Conservation (phyloP, 2,113 vertebrate species). For the Xenus cinereus region DNA sequence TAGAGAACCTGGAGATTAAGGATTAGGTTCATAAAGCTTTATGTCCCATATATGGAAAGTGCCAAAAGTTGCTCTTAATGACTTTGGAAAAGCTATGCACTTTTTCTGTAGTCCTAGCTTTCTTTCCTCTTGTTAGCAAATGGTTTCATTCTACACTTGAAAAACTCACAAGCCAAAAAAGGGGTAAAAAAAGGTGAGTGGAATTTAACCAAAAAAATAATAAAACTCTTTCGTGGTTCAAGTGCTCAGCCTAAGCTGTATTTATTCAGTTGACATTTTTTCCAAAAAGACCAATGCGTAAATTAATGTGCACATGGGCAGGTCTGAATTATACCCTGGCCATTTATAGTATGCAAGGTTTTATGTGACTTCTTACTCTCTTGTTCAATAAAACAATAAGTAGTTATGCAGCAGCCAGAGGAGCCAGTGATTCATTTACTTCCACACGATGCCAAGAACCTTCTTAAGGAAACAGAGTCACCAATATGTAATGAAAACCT, state of each 20-base stretch:
- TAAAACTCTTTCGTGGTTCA: conserved; percentile 63
- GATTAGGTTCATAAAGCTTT: conserved; percentile 38
- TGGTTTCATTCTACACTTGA: conserved; percentile 65
- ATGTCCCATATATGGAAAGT: conserved; percentile 4
- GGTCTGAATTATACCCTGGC: conserved; percentile 66
- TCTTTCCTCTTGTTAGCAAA: conserved; percentile 62
- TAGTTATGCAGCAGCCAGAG: conserved; percentile 74
- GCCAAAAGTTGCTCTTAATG: conserved; percentile 46
- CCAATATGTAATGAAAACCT: conserved; percentile 60
- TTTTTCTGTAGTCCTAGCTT: conserved; percentile 39
- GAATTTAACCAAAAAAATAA: conserved; percentile 68
- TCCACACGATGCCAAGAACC: conserved; percentile 60
- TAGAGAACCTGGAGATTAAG: conserved; percentile 17
- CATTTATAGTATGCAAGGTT: conserved; percentile 69
- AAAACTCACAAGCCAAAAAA: conserved; percentile 53
- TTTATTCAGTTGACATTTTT: conserved; percentile 63
- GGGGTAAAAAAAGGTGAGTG: not conserved
- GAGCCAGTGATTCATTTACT: conserved; percentile 66
- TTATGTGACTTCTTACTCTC: conserved; percentile 75
- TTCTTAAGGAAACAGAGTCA: conserved; percentile 72
- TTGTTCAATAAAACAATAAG: conserved; percentile 77
- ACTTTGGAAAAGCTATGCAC: conserved; percentile 17
- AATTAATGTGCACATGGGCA: conserved; percentile 71
- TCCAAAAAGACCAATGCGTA: conserved; percentile 61
- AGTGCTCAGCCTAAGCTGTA: conserved; percentile 55